Conservation (phyloP, 2,113 vertebrate species). For the Todiramphus chloris region DNA sequence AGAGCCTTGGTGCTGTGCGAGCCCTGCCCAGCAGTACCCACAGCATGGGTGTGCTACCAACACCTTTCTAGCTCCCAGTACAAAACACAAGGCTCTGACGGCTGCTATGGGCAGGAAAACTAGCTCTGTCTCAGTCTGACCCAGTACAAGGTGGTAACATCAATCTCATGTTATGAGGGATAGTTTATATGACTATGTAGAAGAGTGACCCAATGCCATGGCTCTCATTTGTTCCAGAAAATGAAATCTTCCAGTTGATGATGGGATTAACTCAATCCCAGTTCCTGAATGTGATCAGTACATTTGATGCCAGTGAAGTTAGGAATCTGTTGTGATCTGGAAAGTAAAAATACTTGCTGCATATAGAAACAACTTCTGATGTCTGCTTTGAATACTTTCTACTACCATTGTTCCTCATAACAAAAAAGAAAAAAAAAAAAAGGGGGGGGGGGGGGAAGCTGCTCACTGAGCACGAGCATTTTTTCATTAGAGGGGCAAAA, state of each 20-base stretch:
- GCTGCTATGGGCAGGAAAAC: fast-evolving
- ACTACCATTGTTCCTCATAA: not conserved
- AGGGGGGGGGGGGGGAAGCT: not conserved
- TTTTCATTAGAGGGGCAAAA: not conserved
- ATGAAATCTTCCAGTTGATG: not conserved
- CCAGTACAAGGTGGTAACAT: not conserved
- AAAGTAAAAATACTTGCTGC: not conserved
- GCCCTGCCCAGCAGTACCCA: too few species aligned
- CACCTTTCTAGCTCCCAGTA: not conserved
- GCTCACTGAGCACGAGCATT: not conserved
- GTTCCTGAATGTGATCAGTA: not conserved
- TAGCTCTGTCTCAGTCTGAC: not conserved
- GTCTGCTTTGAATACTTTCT: not conserved
- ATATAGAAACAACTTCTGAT: not conserved
- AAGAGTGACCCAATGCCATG: not conserved
- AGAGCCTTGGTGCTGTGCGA: not conserved
- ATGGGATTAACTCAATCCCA: not conserved
- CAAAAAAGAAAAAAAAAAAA: not conserved
- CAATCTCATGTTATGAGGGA: fast-evolving
- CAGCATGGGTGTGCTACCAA: not conserved
- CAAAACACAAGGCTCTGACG: not conserved
- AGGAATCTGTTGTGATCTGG: not conserved
- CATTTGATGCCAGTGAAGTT: not conserved
- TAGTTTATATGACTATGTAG: not conserved
- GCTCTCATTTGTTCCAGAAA: not conserved